Base-by-base conservation (phyloP, 1,140 invertebrate genomes). In the Cyclargus thomasi region DNA sequence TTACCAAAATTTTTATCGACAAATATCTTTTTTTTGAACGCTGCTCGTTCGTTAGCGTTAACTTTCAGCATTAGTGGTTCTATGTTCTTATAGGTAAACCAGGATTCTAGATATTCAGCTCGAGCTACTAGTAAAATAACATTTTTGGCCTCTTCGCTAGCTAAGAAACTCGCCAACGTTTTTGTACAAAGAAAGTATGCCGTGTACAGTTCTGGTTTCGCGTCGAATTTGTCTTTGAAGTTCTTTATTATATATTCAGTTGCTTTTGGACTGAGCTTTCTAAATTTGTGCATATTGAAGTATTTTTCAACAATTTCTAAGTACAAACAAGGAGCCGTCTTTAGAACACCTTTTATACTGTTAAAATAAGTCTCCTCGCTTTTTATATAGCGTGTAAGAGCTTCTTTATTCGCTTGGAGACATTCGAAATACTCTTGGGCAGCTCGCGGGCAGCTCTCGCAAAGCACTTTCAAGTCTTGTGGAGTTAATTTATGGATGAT, bases 11-110 rank as follows among this genome's bases (percentile, higher is more conserved):
- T 21, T 70, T 85, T 82, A 17, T 79, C 74, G 2, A 79, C 74
- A 71, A 85, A 83, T 16, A 83, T 63, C 17, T 70, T 53, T 62
- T 85, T 82, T 67, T 78, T 81, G 3, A 85, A 74, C 0, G 64
- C 16, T 5, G 68, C 23, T 70, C 80, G 71, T 65, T 83, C 81
- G 5, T 76, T 63, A 6, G 53, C n/a, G 29, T 67, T 69, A 7
- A 86, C n/a, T 20, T 75, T 71, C 67, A 81, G 81, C 16, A 85
- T 69, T 0, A 85, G 63, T 14, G 82, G 81, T 64, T 86, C 82
- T 10, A 80, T 76, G n/a, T 67, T 64, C 67, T 82, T 72, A 63
- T 81, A 86, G 16, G 72, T 68, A 64, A 85, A 80, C 70, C 77
- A 78, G 16, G 53, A 16, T 1, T 63, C 55, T 20, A 86, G 68